phyloP scores from a whole-genome alignment of 2,113 vertebrate genomes.

The Eonycteris spelaea region DNA sequence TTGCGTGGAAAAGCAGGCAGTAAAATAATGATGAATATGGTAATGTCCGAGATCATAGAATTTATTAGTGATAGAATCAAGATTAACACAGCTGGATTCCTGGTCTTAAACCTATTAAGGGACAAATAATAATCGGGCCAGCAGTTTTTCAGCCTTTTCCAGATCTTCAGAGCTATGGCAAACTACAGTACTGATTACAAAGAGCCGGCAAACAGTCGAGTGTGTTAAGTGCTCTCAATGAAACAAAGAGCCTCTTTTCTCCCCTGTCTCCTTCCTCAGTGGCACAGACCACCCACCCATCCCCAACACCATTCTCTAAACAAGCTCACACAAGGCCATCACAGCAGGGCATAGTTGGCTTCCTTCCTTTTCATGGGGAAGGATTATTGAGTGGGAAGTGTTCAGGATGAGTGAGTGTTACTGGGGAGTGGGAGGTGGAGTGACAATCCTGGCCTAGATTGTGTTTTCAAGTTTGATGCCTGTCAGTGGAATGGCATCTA shows the following conservation, averaged over 20 bases:
- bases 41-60: slow-evolving; percentile 27
- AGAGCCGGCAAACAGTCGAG: neutral
- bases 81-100: neutral
- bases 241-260: neutral
- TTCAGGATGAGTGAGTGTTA: slow-evolving; percentile 61
- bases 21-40: neutral
- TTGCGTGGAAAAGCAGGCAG: neutral
- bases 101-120: neutral
- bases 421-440: slow-evolving; percentile 67
- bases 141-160: slow-evolving; percentile 23
- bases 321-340: neutral
- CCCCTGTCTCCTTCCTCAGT: neutral
- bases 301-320: neutral
- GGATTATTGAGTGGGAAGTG: slow-evolving; percentile 68
- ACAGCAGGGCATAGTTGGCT: neutral
- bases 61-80: slow-evolving; percentile 28
- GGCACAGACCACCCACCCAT: neutral
- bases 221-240: neutral
- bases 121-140: neutral
- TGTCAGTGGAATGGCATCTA: slow-evolving; percentile 71
- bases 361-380: slow-evolving; percentile 28
- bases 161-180: neutral
- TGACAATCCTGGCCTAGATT: slow-evolving; percentile 76
- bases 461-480: slow-evolving; percentile 68
- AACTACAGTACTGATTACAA: neutral